Percentiles rank a stretch among this genome's conserved stretches.
Evolutionary conservation across 2,113 vertebrate genomes (phyloP).

Genomic region (Cryptomyrus ogoouensis): DNA sequence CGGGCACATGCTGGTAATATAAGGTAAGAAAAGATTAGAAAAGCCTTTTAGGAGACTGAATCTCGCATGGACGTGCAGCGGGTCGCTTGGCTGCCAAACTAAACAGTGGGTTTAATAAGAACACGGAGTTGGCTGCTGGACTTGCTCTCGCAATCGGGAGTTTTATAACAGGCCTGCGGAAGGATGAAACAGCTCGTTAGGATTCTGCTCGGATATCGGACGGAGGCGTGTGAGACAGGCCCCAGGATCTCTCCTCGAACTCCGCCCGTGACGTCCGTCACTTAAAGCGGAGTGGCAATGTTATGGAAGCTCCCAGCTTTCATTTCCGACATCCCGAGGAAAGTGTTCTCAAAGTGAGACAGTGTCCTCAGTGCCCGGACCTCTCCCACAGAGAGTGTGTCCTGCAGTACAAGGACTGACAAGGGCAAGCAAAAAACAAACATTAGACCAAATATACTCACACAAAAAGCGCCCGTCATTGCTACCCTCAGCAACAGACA

Average conservation of each 20-base stretch:
- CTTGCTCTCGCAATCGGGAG: slow-evolving; percentile 47
- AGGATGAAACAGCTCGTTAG: slow-evolving; percentile 52
- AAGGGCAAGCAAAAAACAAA: not conserved
- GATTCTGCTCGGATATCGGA: slow-evolving; percentile 50
- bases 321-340: not conserved
- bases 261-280: slow-evolving; percentile 38
- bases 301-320: not conserved
- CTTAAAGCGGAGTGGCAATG: not conserved
- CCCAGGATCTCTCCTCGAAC: slow-evolving; percentile 56
- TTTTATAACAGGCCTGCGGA: slow-evolving; percentile 43
- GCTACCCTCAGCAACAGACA: not conserved
- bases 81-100: slow-evolving; percentile 33
- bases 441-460: not conserved
- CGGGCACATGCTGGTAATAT: slow-evolving; percentile 34
- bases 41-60: slow-evolving; percentile 30
- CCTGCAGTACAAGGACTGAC: not conserved
- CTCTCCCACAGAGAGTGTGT: not conserved
- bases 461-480: not conserved
- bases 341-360: not conserved
- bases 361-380: not conserved
- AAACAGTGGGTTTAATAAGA: slow-evolving; percentile 40
- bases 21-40: not conserved
- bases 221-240: slow-evolving; percentile 47
- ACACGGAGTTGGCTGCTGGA: slow-evolving; percentile 38
- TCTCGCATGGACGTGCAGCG: slow-evolving; percentile 23